Conservation (phyloP, 2,888 invertebrate genomes). For the Conomelus anceps region DNA sequence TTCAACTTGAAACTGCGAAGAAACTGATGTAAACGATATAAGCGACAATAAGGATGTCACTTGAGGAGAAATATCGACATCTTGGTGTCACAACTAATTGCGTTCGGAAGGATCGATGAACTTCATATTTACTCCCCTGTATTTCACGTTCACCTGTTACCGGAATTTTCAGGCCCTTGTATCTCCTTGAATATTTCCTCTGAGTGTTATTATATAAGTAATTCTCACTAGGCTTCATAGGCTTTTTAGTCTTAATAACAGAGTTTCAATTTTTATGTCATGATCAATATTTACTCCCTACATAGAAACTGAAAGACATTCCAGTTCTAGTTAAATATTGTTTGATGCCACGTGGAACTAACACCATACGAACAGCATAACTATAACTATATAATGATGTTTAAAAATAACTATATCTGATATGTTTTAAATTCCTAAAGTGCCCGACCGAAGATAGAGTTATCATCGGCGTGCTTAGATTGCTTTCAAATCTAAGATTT, state of each 20-base stretch:
- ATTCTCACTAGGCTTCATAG: background rate
- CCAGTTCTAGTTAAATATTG: background rate
- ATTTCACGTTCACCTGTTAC: background rate
- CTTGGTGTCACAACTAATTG: background rate
- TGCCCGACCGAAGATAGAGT: no score
- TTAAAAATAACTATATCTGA: no score
- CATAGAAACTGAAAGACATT: background rate
- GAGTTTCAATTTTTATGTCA: no score
- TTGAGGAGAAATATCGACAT: background rate
- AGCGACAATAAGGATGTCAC: background rate
- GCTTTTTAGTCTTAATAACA: no score
- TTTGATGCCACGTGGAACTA: background rate
- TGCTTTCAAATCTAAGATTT: no score
- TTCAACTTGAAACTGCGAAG: background rate
- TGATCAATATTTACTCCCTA: no score
- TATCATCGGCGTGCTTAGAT: no score
- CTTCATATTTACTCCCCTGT: background rate
- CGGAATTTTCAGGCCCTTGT: background rate
- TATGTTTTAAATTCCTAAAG: no score
- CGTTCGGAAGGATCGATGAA: background rate
- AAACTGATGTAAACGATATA: background rate
- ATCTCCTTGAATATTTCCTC: no score
- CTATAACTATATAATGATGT: no score
- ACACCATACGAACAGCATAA: background rate
- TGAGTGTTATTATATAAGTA: background rate